A percentile compares a stretch with the other conserved stretches of the same genome.
Evolutionary conservation across 2,113 vertebrate species (phyloP).

Genomic region (Nyctibius bracteatus): DNA sequence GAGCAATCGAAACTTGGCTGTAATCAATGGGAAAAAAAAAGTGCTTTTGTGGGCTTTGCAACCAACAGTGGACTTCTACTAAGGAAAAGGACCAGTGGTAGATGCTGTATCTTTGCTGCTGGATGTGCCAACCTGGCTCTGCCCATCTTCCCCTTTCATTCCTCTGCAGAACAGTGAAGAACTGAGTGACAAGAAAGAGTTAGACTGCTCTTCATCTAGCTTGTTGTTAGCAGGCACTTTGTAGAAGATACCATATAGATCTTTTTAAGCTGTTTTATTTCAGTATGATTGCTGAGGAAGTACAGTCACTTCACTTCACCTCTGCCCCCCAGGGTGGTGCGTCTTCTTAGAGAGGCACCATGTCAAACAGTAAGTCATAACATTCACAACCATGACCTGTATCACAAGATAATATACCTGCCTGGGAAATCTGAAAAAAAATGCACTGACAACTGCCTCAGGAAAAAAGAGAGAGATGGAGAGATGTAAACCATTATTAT

Average conservation of each 20-base stretch:
- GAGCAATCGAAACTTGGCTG: neutral
- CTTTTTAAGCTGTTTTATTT: neutral
- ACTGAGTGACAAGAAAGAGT: neutral
- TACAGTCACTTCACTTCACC: neutral
- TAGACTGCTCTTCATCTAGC: neutral
- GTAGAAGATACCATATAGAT: neutral
- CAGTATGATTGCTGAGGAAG: neutral
- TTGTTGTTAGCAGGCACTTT: neutral
- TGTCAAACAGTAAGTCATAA: neutral
- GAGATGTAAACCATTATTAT: neutral
- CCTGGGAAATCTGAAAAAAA: conserved; percentile 49
- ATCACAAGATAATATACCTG: conserved; percentile 17
- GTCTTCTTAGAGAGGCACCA: neutral
- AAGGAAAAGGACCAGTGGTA: neutral
- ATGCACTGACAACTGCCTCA: neutral
- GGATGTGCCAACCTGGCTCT: neutral
- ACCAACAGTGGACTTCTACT: neutral
- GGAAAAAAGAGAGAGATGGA: neutral
- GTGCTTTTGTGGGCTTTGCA: neutral
- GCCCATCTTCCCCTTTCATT: neutral
- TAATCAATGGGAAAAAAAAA: neutral
- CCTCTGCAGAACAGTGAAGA: neutral
- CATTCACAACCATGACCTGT: neutral
- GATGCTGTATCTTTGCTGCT: neutral
- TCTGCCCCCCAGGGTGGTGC: neutral